Base-by-base conservation (phyloP, 1,140 invertebrate species). In the Alviniconcha marisindica region DNA sequence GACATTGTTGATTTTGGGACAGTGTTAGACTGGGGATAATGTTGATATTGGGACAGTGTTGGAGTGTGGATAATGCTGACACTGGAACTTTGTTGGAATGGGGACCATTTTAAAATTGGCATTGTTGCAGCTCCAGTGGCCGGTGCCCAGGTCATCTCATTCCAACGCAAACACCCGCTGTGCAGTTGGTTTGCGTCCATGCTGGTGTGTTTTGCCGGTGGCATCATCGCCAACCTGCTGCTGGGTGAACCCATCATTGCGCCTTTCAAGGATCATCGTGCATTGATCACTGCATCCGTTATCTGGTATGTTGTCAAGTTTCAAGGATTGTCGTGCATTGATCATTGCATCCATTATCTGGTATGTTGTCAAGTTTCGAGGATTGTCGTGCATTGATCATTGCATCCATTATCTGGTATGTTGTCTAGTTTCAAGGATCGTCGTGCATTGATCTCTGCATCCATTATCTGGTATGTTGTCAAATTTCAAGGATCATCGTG, bases 141-240 rank as follows among this genome's bases (percentile, higher is more conserved):
- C n/a, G 56, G 66, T 21, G 56, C 24, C 21, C 69, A 74, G 63
- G 66, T 96, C 36, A 96, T 97, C 90, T 94, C 96, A 73, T 99
- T 99, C 93, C 98, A 98, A 12, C 94, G 99, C 48, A 98, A 99
- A 93, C 98, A 99, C 94, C 99, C 99, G 0, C 92, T 99, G 84
- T 96, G 98, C 89, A 99, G 98, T 93, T 99, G 98, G 98, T 93
- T 99, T 28, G 99, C 98, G 3, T 98, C 97, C 38, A 99, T 99
- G 97, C 93, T 99, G 86, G 97, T 98, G n/a, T 98, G 99, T 88
- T 99, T 99, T 94, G 97, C 98, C 83, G 97, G 99, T 81, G 97
- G 96, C 78, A 97, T 99, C 95, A 94, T 99, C 73, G 97, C 97
- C 86, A 98, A 98, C 93, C 97, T 96, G 60, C 94, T 99, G 78